These are phyloP conservation scores for Amphiura filiformis DNA, from an alignment of 35 echinoderm and acorn worm genomes.

Conservation along the genomic window DNA sequence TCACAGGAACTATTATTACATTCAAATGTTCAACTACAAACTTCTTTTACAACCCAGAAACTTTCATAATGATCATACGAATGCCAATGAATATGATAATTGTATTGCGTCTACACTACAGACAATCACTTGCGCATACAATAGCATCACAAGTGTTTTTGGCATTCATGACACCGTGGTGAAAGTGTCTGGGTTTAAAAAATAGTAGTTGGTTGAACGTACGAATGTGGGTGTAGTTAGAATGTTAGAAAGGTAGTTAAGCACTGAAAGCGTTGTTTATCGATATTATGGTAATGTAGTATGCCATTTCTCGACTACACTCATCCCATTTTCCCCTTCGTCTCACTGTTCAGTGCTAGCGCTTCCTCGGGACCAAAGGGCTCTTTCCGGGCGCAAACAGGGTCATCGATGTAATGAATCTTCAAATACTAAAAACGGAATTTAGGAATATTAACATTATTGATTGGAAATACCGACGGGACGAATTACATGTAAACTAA, in stretches of 20 bases:
- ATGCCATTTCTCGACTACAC: background rate
- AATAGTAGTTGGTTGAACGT: background rate
- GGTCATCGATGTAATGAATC: background rate
- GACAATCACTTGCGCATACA: background rate
- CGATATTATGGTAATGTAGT: conserved; percentile 11
- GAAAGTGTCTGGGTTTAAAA: background rate
- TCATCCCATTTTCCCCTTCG: background rate
- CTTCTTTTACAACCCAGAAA: too few species aligned
- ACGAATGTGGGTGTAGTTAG: background rate
- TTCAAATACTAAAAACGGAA: background rate
- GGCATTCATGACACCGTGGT: background rate
- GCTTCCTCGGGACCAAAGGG: conserved; percentile 9
- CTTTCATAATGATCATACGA: too few species aligned
- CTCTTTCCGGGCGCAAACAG: background rate
- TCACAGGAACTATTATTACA: too few species aligned
- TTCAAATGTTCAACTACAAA: too few species aligned
- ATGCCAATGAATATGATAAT: too few species aligned
- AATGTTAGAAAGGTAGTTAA: background rate
- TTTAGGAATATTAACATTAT: background rate
- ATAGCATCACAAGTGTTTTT: background rate
- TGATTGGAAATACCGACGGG: background rate
- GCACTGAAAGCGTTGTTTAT: background rate
- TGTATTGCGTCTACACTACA: too few species aligned
- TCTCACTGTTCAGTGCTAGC: background rate
- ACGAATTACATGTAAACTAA: conserved; percentile 3